Evolutionary conservation across 2,113 vertebrate genomes (phyloP).

Genomic region (Clarias gariepinus): DNA sequence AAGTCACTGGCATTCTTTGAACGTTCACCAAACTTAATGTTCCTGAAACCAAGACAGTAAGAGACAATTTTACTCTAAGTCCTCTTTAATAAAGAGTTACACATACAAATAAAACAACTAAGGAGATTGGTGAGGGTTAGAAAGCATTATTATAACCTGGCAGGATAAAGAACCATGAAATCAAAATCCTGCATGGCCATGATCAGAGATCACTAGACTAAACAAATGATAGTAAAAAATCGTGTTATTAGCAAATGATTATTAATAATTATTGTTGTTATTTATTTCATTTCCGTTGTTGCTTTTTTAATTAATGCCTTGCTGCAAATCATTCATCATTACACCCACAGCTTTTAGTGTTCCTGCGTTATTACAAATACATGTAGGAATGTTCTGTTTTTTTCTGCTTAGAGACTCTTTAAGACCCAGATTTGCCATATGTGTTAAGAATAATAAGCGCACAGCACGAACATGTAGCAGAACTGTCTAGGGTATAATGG

Average conservation of each 20-base stretch:
- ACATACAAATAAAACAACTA: not conserved
- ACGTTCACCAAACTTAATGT: conserved; percentile 2
- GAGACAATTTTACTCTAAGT: not conserved
- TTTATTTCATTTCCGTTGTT: not conserved
- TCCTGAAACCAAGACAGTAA: conserved; percentile 24
- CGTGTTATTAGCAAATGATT: not conserved
- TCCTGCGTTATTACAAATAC: not conserved
- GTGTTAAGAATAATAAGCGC: no score
- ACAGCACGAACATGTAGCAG: not conserved
- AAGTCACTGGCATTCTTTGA: not conserved
- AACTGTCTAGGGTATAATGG: not conserved
- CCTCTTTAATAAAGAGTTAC: not conserved
- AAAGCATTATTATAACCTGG: no score
- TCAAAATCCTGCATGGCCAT: no score
- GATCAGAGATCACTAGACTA: no score
- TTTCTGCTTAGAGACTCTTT: not conserved
- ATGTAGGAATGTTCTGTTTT: not conserved
- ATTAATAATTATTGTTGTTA: not conserved
- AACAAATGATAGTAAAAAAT: no score
- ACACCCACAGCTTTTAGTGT: not conserved
- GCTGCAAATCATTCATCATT: not conserved
- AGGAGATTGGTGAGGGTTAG: no score
- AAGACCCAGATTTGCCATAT: not conserved
- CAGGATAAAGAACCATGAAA: no score
- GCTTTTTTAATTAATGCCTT: not conserved